phyloP scores from a whole-genome alignment of 2,888 invertebrate species.

The Conus canariensis region DNA sequence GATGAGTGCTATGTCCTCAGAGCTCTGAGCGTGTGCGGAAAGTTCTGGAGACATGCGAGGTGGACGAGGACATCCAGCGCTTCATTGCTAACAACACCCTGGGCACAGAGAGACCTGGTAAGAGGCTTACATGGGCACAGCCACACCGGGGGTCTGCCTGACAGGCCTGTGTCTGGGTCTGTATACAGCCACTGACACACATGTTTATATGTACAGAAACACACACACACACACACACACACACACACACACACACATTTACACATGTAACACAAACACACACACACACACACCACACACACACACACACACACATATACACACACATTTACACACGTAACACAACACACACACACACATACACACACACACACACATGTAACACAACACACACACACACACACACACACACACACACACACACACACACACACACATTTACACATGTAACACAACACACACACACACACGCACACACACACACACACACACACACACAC shows the following conservation, averaged over 20 bases:
- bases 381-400: too few relatives aligned
- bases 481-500: too few relatives aligned
- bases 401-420: too few relatives aligned
- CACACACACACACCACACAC: too few relatives aligned
- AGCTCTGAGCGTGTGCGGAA: slow-evolving; percentile 22
- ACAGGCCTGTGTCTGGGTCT: background rate
- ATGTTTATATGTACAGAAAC: background rate
- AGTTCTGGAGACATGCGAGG: background rate
- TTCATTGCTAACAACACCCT: background rate
- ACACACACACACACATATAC: too few relatives aligned
- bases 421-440: too few relatives aligned
- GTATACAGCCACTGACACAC: background rate
- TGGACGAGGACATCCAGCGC: background rate
- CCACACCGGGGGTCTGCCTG: background rate
- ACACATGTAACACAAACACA: background rate
- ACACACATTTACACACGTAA: too few relatives aligned
- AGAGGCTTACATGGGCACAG: background rate
- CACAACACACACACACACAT: too few relatives aligned
- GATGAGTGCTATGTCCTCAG: background rate
- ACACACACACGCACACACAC: too few relatives aligned
- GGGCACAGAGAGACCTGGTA: background rate
- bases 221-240: slow-evolving; percentile 22
- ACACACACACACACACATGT: too few relatives aligned
- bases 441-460: too few relatives aligned
- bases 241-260: slow-evolving; percentile 32